Base-by-base conservation (phyloP, 1,140 invertebrate species). In the Mamestra configurata region DNA sequence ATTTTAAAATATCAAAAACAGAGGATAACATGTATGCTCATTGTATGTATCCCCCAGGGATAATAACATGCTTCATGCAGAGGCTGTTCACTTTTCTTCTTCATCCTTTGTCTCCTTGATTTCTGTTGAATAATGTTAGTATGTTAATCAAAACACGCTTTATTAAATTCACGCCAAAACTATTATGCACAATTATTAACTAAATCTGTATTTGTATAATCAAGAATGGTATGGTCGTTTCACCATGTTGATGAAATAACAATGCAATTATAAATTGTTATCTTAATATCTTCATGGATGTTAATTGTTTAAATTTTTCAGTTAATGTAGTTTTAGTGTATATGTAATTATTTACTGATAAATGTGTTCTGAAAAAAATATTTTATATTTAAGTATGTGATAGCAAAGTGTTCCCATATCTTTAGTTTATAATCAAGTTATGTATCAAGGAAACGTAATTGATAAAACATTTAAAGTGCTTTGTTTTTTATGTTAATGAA, bases 11-110 rank as follows among this genome's bases (percentile, higher is more conserved):
- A 61, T 57, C 35, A 70, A 66, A 64, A 37, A 53, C 27, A 66
- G 40, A 46, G 49, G 61, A 70, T 35, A 73, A 15, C 46, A 61
- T 46, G 35, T 43, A 46, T 75, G 72, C 35, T 46, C 27, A 57
- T 75, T 11, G 59, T 18, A 35, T 71, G 72, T n/a, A 61, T n/a
- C n/a, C 46, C 46, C 37, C 22, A 57, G 10, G n/a, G 6, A 24
- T 37, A 64, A 72, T 73, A 66, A 46, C 31, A 78, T 78, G 73
- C 51, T 53, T 31, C 75, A 81, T 77, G 64, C 73, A 73, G 31
- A 82, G 61, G 78, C 27, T 71, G 49, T 85, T 89, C 83, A 89
- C 81, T 89, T 82, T 70, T 86, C 83, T 70, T 82, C 59, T 75
- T 82, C 61, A 35, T 80, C 43, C 71, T 82, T 80, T 53, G 55